These are phyloP conservation scores for Listronotus bonariensis DNA, from an alignment of 1,140 invertebrate species.

Conservation along the genomic window DNA sequence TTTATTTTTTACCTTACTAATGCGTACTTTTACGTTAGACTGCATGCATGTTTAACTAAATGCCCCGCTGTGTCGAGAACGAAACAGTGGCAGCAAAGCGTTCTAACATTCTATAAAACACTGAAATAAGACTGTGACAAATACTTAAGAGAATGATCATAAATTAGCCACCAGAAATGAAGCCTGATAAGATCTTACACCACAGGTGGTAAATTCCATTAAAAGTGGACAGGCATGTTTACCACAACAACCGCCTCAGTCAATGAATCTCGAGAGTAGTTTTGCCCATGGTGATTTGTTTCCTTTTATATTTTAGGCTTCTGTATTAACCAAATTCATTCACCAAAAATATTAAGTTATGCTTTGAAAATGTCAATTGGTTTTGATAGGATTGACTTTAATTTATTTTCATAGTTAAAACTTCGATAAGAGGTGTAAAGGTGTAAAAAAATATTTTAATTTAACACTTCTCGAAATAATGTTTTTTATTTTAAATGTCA, in stretches of 20 bases:
- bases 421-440: too few species aligned
- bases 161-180: constrained; percentile 49
- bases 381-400: too few species aligned
- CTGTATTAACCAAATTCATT: too few species aligned
- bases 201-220: constrained; percentile 41
- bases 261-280: constrained; percentile 5
- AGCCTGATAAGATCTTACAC: constrained; percentile 41
- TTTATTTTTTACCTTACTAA: background rate
- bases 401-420: too few species aligned
- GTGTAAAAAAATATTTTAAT: too few species aligned
- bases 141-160: constrained; percentile 49
- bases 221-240: constrained; percentile 31
- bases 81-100: constrained; percentile 51
- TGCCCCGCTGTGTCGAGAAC: constrained; percentile 43
- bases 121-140: constrained; percentile 50
- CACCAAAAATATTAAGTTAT: too few species aligned
- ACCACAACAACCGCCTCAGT: constrained; percentile 8
- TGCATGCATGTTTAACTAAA: constrained; percentile 39
- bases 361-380: too few species aligned
- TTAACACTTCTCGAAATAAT: too few species aligned
- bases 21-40: background rate
- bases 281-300: background rate
- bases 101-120: constrained; percentile 51
- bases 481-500: too few species aligned
- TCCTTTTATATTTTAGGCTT: background rate